Evolutionary conservation across 2,888 invertebrate species (phyloP).

Genomic region (Euphydryas editha): DNA sequence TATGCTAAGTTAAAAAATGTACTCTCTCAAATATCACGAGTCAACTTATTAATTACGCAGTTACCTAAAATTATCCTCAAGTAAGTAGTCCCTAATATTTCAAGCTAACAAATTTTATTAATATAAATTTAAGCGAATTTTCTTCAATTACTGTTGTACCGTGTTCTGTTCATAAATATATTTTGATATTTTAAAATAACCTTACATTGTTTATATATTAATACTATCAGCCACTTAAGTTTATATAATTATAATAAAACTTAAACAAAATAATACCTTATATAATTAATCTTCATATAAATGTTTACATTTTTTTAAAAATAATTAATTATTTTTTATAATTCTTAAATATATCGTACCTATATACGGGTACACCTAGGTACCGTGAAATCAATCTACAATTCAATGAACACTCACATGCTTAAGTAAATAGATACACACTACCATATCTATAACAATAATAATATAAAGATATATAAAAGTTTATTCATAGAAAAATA

Average conservation of each 20-base stretch:
- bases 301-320: too few species aligned
- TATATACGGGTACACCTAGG: not conserved
- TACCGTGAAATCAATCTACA: constrained; percentile 10
- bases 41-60: not conserved
- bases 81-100: not conserved
- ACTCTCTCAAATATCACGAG: constrained; percentile 11
- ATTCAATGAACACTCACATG: constrained; percentile 17
- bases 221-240: too few species aligned
- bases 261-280: too few species aligned
- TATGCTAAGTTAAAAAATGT: constrained; percentile 7
- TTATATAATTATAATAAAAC: too few species aligned
- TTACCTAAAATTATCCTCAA: not conserved
- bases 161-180: too few species aligned
- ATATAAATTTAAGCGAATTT: too few species aligned
- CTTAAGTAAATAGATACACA: constrained; percentile 16
- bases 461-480: not conserved
- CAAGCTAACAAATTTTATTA: not conserved
- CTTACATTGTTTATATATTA: too few species aligned
- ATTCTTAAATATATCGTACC: not conserved
- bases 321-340: too few species aligned
- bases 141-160: too few species aligned
- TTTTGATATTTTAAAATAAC: too few species aligned
- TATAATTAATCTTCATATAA: too few species aligned
- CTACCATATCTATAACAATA: constrained; percentile 9
- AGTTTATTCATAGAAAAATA: too few species aligned